Conservation (phyloP, 1,140 invertebrate species). For the Achatina immaculata region DNA sequence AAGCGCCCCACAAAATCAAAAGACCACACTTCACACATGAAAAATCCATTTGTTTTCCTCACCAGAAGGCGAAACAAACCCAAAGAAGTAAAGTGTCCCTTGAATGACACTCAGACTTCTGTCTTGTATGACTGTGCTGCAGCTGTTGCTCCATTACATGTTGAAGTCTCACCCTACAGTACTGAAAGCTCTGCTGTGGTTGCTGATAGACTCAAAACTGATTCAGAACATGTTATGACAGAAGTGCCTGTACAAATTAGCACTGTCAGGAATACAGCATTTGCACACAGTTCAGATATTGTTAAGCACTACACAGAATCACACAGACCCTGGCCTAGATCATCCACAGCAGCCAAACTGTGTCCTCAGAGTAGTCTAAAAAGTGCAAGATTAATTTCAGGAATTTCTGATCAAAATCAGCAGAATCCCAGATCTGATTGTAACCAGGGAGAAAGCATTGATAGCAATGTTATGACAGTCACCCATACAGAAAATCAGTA, state of each 20-base stretch:
- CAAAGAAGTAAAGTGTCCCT: neutral
- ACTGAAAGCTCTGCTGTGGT: too few relatives aligned
- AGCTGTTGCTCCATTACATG: neutral
- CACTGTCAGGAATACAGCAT: too few relatives aligned
- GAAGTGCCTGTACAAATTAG: too few relatives aligned
- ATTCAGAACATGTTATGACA: too few relatives aligned
- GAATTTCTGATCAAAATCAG: too few relatives aligned
- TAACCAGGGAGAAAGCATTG: too few relatives aligned
- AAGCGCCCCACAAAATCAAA: neutral
- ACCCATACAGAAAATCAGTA: neutral
- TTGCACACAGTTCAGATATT: neutral
- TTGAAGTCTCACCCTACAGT: too few relatives aligned
- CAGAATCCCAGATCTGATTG: too few relatives aligned
- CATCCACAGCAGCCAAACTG: neutral
- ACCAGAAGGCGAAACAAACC: slow-evolving; percentile 9
- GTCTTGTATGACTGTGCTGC: neutral
- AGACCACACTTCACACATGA: neutral
- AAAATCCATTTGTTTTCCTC: slow-evolving; percentile 4
- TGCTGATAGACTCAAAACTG: too few relatives aligned
- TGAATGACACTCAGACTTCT: neutral
- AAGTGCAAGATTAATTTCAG: too few relatives aligned
- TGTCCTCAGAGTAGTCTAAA: neutral
- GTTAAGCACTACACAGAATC: neutral
- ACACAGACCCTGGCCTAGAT: neutral
- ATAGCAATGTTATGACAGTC: too few relatives aligned